Percentiles rank a stretch among this genome's conserved stretches.
Conservation (phyloP, 2,888 invertebrate species). For the Synanthedon myopaeformis region DNA sequence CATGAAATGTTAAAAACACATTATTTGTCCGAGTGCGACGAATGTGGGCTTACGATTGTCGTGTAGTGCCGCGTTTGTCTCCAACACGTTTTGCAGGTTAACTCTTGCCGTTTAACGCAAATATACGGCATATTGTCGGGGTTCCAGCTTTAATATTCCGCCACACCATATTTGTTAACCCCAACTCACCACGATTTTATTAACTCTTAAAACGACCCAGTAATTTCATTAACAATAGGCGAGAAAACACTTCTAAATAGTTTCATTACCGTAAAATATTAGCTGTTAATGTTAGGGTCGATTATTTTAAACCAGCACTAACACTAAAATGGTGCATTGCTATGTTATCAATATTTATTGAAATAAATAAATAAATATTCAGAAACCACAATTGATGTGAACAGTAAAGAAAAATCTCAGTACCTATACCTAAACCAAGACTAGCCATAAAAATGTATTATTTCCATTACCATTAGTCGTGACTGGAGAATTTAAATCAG, state of each 20-base stretch:
- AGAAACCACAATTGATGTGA: too few species aligned
- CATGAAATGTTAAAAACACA: slow-evolving; percentile 70
- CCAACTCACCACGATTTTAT: slow-evolving; percentile 48
- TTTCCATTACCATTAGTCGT: too few species aligned
- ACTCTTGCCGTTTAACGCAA: slow-evolving; percentile 49
- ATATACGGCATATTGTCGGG: slow-evolving; percentile 58
- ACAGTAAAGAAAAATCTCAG: too few species aligned
- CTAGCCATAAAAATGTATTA: too few species aligned
- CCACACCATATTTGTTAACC: slow-evolving; percentile 47
- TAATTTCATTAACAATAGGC: slow-evolving; percentile 4
- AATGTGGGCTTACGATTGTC: slow-evolving; percentile 63
- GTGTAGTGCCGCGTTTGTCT: slow-evolving; percentile 54
- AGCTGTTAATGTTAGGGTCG: slow-evolving; percentile 30
- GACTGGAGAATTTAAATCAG: too few species aligned
- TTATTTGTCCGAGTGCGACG: slow-evolving; percentile 68
- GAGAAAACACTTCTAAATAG: slow-evolving; percentile 18
- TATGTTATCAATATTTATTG: too few species aligned
- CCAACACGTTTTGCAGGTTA: slow-evolving; percentile 54
- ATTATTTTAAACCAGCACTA: slow-evolving; percentile 16
- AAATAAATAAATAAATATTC: too few species aligned
- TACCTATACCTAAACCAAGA: too few species aligned
- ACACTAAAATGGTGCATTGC: too few species aligned
- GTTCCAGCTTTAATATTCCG: slow-evolving; percentile 46
- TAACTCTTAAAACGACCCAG: slow-evolving; percentile 21
- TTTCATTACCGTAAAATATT: slow-evolving; percentile 50